Percentiles rank a stretch among this genome's conserved stretches.
Conservation (phyloP, 1,140 invertebrate species). For the Ridgeia piscesae region DNA sequence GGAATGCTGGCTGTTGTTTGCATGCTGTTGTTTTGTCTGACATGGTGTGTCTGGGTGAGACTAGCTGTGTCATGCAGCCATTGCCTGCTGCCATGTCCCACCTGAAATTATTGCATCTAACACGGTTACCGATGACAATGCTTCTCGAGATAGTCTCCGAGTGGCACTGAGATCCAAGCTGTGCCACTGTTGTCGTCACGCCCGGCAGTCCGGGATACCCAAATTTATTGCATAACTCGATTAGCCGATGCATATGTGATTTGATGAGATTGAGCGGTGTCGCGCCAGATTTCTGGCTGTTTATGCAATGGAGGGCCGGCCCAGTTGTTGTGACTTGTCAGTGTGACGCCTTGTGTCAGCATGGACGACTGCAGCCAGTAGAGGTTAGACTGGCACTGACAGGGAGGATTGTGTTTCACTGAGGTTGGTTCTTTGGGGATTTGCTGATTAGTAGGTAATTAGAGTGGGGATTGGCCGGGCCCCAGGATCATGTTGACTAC, state of each 20-base stretch:
- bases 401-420: not conserved
- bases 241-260: constrained; percentile 5
- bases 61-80: not conserved
- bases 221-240: not conserved
- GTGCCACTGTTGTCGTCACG: not conserved
- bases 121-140: not conserved
- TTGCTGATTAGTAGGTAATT: not conserved
- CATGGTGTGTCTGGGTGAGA: not conserved
- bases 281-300: not conserved
- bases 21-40: not conserved
- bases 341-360: not conserved
- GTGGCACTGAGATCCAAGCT: not conserved
- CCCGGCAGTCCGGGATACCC: not conserved
- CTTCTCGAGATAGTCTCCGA: not conserved
- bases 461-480: not conserved
- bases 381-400: not conserved
- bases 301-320: not conserved
- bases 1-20: not conserved
- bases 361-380: not conserved
- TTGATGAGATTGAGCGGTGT: not conserved
- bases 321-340: not conserved
- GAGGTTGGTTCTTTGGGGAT: not conserved
- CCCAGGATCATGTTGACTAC: not conserved
- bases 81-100: not conserved
- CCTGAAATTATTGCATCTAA: not conserved